Evolutionary conservation across 92 coral and sea anemone species (phyloP), one percentile per base, ranked within the genome.

Genomic region (Epizoanthus stellaris): DNA sequence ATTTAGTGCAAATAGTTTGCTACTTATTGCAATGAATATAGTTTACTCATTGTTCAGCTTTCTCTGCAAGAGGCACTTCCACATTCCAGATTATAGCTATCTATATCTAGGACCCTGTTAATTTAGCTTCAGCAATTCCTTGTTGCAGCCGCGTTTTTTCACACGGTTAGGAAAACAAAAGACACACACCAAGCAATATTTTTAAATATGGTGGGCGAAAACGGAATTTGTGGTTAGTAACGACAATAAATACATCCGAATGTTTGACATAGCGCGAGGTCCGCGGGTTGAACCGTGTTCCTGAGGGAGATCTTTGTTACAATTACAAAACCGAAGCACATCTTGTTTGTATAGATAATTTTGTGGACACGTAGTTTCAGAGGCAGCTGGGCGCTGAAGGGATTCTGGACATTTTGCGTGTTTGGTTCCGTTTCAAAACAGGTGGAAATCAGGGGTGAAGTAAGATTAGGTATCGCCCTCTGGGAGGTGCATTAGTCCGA

Each of bases 391-490:
- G 3, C 42, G 72, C 61, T 63, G 73, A 63, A 79, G 70, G 30
- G 23, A 11, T 72, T 63, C 19, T 6, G 25, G 14, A 7, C 8
- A 36, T 76, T 16, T 76, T 76, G 82, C 68, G 69, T 76, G 68
- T 76, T 13, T 9, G 21, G 38, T 36, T 60, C 63, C 68, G 13
- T 21, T 17, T 20, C 17, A 60, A 40, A 25, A 36, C 69, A 76
- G 52, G 69, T 76, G 82, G 83, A 79, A 40, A 19, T 23, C 16
- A 2, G 9, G 59, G 59, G 19, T 62, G 70, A 77, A 61, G 13
- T 70, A 4, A 62, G 83, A 43, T 79, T 58, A 56, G 13, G 59
- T 47, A 71, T 71, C 76, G 7, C 76, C 58, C 76, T 4, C 56
- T 10, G 76, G 25, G 76, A 71, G 20, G 30, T 52, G 10, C 7